phyloP scores from a whole-genome alignment of 2,888 invertebrate species.

The Conops quadrifasciatus region DNA sequence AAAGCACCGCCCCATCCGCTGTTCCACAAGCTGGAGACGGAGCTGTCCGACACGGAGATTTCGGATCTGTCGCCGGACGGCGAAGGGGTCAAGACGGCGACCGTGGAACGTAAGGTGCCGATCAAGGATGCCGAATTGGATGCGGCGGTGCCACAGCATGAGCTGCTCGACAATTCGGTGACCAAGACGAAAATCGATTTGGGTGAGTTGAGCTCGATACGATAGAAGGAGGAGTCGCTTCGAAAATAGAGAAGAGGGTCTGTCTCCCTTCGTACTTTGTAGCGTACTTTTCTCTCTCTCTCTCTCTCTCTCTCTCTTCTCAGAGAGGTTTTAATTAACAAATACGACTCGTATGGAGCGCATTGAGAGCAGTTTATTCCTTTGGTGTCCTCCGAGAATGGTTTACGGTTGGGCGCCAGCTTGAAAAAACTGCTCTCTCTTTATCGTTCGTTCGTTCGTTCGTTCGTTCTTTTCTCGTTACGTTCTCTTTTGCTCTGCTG shows the following conservation, averaged over 20 bases:
- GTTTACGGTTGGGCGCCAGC: no score
- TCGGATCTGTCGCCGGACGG: constrained; percentile 83
- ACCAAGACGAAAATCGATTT: constrained; percentile 87
- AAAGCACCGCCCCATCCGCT: constrained; percentile 77
- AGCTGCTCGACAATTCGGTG: constrained; percentile 86
- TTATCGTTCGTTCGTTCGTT: not conserved
- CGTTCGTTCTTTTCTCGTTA: constrained; percentile 6
- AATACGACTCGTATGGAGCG: not conserved
- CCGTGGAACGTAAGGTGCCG: constrained; percentile 76
- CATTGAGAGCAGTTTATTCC: not conserved
- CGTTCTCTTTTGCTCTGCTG: constrained; percentile 7
- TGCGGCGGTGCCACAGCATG: constrained; percentile 85
- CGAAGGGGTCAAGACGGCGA: constrained; percentile 76
- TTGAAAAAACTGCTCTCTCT: constrained; percentile 12
- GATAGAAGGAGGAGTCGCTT: not conserved
- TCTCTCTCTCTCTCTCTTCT: not conserved
- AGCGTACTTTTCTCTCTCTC: no score
- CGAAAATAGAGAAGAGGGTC: not conserved
- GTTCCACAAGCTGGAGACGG: constrained; percentile 74
- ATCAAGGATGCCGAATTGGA: constrained; percentile 82
- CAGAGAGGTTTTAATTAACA: not conserved
- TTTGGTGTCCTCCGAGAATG: not conserved
- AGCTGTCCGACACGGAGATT: constrained; percentile 86
- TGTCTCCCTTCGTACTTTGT: no score
- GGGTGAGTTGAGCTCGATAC: constrained; percentile 52